Evolutionary conservation across 1,140 invertebrate genomes (phyloP).

Genomic region (Penaeus chinensis): DNA sequence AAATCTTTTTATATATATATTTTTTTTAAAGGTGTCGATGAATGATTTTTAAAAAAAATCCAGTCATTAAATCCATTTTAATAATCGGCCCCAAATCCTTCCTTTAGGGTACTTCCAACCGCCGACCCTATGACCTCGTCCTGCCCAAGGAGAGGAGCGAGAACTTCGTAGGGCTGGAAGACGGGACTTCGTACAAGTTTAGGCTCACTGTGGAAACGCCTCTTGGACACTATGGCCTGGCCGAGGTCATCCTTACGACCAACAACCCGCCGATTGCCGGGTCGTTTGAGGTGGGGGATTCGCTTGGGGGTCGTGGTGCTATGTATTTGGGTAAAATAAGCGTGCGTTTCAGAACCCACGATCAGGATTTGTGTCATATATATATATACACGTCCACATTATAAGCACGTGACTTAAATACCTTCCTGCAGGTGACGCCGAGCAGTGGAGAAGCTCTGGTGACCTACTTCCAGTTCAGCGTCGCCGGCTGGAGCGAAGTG

Average conservation of each 20-base stretch:
- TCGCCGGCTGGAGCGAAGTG: constrained; percentile 8
- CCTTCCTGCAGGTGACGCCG: constrained; percentile 39
- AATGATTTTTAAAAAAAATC: too few relatives aligned
- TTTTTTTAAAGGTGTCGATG: too few relatives aligned
- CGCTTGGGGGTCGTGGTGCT: neutral
- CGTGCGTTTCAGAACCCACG: too few relatives aligned
- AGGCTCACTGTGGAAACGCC: neutral
- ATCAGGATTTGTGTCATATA: too few relatives aligned
- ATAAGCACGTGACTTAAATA: neutral
- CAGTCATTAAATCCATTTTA: too few relatives aligned
- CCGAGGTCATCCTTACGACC: neutral
- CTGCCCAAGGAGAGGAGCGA: neutral
- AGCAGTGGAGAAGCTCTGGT: constrained; percentile 25
- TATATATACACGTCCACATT: too few relatives aligned
- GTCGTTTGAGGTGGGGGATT: neutral
- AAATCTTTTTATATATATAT: too few relatives aligned
- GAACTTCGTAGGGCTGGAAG: constrained; percentile 1
- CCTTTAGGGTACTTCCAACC: neutral
- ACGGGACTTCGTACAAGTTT: constrained; percentile 24
- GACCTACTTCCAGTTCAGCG: constrained; percentile 35
- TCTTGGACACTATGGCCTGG: neutral
- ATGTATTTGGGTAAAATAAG: too few relatives aligned
- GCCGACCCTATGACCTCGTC: constrained; percentile 11
- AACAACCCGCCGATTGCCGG: neutral
- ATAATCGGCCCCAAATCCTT: too few relatives aligned